Evolutionary conservation across 2,113 vertebrate species (phyloP).

Genomic region (Megaceryle torquata): DNA sequence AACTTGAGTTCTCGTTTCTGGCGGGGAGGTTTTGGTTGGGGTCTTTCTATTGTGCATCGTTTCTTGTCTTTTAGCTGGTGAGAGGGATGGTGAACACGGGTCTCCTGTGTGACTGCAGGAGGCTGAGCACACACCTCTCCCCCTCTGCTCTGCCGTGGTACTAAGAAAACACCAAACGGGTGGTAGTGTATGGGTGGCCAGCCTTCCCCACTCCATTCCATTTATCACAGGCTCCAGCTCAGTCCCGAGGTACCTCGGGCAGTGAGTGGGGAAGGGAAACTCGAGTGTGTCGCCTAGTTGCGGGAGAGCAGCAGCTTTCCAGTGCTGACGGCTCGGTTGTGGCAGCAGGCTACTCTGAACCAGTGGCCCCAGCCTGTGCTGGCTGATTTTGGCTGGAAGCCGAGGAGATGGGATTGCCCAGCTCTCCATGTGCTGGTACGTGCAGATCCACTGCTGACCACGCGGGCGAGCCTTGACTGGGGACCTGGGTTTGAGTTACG

Average conservation of each 20-base stretch:
- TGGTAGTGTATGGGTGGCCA: not conserved
- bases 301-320: not conserved
- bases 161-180: not conserved
- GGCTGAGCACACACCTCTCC: rapidly evolving
- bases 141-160: not conserved
- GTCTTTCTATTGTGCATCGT: not conserved
- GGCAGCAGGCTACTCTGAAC: not conserved
- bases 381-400: not conserved
- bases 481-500: not conserved
- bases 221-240: not conserved
- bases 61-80: not conserved
- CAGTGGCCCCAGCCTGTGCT: not conserved
- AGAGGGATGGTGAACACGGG: not conserved
- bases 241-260: rapidly evolving
- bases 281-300: rapidly evolving
- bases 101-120: not conserved
- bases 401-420: not conserved
- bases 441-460: not conserved
- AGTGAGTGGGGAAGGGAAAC: not conserved
- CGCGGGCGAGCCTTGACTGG: rapidly evolving
- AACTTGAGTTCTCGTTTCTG: not conserved
- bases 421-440: not conserved
- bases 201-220: not conserved
- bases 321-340: not conserved
- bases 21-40: not conserved